Conservation (phyloP, 2,113 vertebrate species). For the Salvelinus fontinalis region DNA sequence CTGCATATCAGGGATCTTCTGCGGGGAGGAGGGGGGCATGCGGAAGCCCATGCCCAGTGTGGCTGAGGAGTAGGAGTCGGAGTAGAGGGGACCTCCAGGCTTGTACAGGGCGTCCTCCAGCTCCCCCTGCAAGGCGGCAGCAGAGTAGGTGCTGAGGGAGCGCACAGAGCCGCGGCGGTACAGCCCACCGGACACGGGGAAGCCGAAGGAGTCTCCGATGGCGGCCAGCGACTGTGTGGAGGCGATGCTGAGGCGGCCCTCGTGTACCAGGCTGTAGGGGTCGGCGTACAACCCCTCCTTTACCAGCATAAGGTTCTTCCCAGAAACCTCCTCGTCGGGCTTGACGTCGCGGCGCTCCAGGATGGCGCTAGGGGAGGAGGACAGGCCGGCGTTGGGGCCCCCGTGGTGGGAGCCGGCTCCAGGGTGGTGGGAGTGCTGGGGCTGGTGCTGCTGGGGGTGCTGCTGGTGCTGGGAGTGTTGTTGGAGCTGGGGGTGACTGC, state of each 20-base stretch:
- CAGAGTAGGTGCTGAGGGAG: slow-evolving; percentile 95
- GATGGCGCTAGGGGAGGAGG: slow-evolving; percentile 95
- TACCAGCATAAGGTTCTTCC: slow-evolving; percentile 90
- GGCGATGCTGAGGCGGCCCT: slow-evolving; percentile 92
- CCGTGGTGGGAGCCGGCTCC: slow-evolving; percentile 72
- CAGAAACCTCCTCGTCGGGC: slow-evolving; percentile 90
- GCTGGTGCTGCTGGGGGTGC: slow-evolving; percentile 73
- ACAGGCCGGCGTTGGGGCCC: slow-evolving; percentile 75
- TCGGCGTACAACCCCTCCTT: slow-evolving; percentile 94
- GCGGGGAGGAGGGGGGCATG: slow-evolving; percentile 90
- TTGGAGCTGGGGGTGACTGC: slow-evolving; percentile 69
- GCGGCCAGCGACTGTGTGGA: slow-evolving; percentile 89
- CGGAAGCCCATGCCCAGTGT: slow-evolving; percentile 86
- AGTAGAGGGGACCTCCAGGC: slow-evolving; percentile 84
- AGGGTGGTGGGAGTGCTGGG: slow-evolving; percentile 71
- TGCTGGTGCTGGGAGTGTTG: slow-evolving; percentile 69
- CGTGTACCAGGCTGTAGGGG: slow-evolving; percentile 91
- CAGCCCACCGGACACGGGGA: slow-evolving; percentile 82
- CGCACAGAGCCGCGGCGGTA: slow-evolving; percentile 93
- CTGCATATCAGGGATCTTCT: slow-evolving; percentile 88
- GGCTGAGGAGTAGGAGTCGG: slow-evolving; percentile 81
- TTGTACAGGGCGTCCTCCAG: slow-evolving; percentile 93
- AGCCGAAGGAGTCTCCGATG: slow-evolving; percentile 89
- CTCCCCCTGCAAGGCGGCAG: slow-evolving; percentile 89
- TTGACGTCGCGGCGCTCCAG: slow-evolving; percentile 96